Evolutionary conservation across 2,113 vertebrate genomes (phyloP).

Genomic region (Melanerpes aurifrons): DNA sequence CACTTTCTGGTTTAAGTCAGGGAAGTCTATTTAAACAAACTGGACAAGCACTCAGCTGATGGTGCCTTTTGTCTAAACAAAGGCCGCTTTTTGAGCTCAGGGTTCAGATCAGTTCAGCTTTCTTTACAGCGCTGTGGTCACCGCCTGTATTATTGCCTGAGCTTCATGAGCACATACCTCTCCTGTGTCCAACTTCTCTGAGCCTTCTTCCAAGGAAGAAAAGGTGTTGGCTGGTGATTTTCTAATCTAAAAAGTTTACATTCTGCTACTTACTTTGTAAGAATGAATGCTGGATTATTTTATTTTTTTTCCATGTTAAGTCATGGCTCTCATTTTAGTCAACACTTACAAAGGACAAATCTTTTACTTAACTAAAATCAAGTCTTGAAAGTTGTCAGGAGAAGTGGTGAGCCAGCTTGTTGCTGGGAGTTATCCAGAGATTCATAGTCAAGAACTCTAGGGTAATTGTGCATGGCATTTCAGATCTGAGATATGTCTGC

Average conservation of each 20-base stretch:
- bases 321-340: not conserved
- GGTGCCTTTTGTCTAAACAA: not conserved
- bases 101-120: not conserved
- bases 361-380: not conserved
- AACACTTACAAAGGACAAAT: not conserved
- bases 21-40: not conserved
- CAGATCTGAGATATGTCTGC: constrained; percentile 22
- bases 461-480: constrained; percentile 31
- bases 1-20: not conserved
- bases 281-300: not conserved
- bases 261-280: not conserved
- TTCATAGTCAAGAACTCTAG: not conserved
- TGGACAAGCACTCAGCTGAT: not conserved
- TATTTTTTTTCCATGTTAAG: not conserved
- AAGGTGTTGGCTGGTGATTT: not conserved
- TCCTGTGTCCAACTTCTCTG: not conserved
- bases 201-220: not conserved
- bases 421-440: not conserved
- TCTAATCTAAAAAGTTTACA: not conserved
- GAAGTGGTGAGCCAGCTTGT: not conserved
- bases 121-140: not conserved
- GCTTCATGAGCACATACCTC: not conserved
- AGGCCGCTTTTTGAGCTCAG: not conserved
- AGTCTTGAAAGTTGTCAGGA: not conserved
- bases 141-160: not conserved